Evolutionary conservation across 2,113 vertebrate species (phyloP).

Genomic region (Gavia stellata): DNA sequence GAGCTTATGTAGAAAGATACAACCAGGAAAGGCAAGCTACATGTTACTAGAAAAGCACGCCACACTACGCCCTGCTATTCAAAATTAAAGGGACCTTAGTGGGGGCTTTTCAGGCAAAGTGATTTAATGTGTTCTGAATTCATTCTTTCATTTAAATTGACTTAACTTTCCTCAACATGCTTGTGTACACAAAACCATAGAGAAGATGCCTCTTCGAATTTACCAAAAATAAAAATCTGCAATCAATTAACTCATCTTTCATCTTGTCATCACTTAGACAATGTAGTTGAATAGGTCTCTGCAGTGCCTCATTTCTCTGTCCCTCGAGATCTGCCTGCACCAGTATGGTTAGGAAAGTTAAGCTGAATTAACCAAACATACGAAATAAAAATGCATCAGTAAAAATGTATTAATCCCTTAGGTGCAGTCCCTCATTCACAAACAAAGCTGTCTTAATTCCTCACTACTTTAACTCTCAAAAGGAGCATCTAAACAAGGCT

Average conservation of each 20-base stretch:
- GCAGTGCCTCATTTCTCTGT: background rate
- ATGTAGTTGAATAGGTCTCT: constrained; percentile 10
- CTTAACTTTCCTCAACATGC: background rate
- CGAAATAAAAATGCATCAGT: background rate
- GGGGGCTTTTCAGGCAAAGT: constrained; percentile 11
- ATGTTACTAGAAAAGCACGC: background rate
- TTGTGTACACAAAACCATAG: constrained; percentile 22
- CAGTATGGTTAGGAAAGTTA: constrained; percentile 32
- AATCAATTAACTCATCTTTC: constrained; percentile 48
- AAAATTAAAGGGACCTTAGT: background rate
- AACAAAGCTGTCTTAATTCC: constrained; percentile 38
- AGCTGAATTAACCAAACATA: constrained; percentile 13
- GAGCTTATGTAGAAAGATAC: background rate
- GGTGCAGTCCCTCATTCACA: constrained; percentile 20
- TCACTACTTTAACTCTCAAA: constrained; percentile 9
- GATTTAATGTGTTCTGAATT: constrained; percentile 31
- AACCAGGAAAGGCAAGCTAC: background rate
- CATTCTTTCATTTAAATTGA: background rate
- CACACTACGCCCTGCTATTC: background rate
- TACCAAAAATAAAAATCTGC: constrained; percentile 50
- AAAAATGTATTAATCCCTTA: constrained; percentile 27
- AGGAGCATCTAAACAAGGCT: constrained; percentile 20
- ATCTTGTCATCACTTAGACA: constrained; percentile 47
- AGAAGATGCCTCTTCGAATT: background rate
- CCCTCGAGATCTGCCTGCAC: background rate